These are phyloP conservation scores for Drosophila neotestacea DNA, from an alignment of 2,888 invertebrate genomes.

Conservation along the genomic window DNA sequence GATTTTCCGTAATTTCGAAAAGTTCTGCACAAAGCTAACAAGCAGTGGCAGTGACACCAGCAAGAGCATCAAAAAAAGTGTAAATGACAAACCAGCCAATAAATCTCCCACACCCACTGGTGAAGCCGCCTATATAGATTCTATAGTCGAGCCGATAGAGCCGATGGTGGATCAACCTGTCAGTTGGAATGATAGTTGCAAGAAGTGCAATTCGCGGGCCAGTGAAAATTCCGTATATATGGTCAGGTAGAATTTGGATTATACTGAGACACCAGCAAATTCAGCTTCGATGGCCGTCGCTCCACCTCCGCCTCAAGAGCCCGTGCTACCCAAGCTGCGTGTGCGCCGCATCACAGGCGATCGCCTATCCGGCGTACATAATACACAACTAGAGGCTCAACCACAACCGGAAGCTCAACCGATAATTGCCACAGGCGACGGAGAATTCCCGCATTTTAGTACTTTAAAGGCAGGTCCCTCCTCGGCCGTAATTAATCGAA, in stretches of 20 bases:
- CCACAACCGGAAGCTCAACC: not conserved
- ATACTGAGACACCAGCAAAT: not conserved
- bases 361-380: slow-evolving; percentile 44
- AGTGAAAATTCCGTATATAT: slow-evolving; percentile 63
- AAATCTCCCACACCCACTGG: slow-evolving; percentile 4
- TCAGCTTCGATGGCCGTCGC: not conserved
- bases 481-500: slow-evolving; percentile 21
- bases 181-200: slow-evolving; percentile 87
- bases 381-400: not conserved
- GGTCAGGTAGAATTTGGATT: slow-evolving; percentile 62
- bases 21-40: slow-evolving; percentile 18
- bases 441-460: slow-evolving; percentile 29
- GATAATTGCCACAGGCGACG: slow-evolving; percentile 35
- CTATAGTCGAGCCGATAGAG: not conserved
- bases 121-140: slow-evolving; percentile 10
- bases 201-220: slow-evolving; percentile 84
- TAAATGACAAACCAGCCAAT: not conserved
- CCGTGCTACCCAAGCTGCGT: slow-evolving; percentile 59
- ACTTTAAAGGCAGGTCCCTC: not conserved
- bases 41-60: not conserved
- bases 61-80: not conserved
- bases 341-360: slow-evolving; percentile 80
- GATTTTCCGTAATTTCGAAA: slow-evolving; percentile 28
- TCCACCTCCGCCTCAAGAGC: not conserved
- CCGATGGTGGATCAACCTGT: not conserved